Evolutionary conservation across 1,140 invertebrate species (phyloP).

Genomic region (Drosophila pectinifera): DNA sequence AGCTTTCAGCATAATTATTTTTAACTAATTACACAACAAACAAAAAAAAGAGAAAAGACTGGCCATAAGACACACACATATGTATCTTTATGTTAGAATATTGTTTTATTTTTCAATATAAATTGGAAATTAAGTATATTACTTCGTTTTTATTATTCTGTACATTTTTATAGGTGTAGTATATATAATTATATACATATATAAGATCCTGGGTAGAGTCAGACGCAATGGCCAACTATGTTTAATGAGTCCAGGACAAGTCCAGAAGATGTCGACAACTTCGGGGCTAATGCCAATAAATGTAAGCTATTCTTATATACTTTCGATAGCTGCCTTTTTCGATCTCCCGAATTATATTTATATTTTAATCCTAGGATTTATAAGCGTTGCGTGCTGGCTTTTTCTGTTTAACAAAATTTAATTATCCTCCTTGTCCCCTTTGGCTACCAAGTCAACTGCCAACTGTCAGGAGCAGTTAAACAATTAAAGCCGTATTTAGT

Average conservation of each 20-base stretch:
- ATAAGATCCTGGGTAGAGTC: constrained; percentile 19
- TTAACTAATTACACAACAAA: too few species aligned
- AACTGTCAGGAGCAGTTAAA: constrained; percentile 46
- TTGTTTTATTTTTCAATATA: too few species aligned
- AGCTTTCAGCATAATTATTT: too few species aligned
- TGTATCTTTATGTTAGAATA: too few species aligned
- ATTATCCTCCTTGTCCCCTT: constrained; percentile 4
- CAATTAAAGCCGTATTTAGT: constrained; percentile 39
- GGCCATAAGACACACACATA: too few species aligned
- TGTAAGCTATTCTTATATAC: constrained; percentile 15
- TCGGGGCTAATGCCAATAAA: constrained; percentile 68
- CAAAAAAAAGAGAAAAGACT: not conserved
- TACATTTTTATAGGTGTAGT: too few species aligned
- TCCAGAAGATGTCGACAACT: constrained; percentile 40
- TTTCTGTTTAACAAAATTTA: constrained; percentile 19
- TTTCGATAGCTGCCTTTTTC: constrained; percentile 4
- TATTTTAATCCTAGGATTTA: constrained; percentile 68
- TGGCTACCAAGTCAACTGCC: constrained; percentile 11
- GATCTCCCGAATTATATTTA: too few species aligned
- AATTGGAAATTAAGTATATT: too few species aligned
- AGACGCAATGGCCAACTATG: constrained; percentile 63
- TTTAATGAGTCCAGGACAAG: constrained; percentile 57
- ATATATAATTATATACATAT: not conserved
- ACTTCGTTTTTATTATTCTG: too few species aligned
- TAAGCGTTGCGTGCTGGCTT: constrained; percentile 47